Conservation (phyloP, 2,888 invertebrate species). For the Eilema griseolum region DNA sequence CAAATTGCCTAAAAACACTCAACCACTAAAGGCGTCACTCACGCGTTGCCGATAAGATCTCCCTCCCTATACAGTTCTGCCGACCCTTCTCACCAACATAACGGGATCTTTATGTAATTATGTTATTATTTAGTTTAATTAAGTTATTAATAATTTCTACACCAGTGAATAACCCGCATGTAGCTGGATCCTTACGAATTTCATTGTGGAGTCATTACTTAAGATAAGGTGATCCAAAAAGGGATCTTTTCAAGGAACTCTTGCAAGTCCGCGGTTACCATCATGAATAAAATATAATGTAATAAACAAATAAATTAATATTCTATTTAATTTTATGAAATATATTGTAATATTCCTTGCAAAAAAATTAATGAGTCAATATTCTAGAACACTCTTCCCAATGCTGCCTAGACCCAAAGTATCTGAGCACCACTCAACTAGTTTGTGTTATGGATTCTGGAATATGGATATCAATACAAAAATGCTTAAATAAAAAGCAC, state of each 20-base stretch:
- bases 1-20: neutral
- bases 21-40: slow-evolving; percentile 1
- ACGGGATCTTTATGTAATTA: neutral
- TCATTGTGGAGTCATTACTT: neutral
- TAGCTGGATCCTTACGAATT: neutral
- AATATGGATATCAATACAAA: no score
- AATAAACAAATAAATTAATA: neutral
- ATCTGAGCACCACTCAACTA: no score
- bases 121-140: neutral
- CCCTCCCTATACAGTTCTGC: neutral
- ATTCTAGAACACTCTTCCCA: no score
- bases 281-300: neutral
- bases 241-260: neutral
- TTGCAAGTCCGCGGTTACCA: neutral
- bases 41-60: neutral
- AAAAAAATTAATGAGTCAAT: no score
- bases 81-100: neutral
- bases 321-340: no score
- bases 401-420: no score
- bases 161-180: neutral
- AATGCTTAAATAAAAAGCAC: no score
- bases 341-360: no score
- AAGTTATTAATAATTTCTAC: slow-evolving; percentile 1
- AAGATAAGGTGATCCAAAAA: neutral
- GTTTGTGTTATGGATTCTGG: no score